Evolutionary conservation across 2,797 vertebrate genomes (phyloP).

Genomic region (Cyclura pinguis): DNA sequence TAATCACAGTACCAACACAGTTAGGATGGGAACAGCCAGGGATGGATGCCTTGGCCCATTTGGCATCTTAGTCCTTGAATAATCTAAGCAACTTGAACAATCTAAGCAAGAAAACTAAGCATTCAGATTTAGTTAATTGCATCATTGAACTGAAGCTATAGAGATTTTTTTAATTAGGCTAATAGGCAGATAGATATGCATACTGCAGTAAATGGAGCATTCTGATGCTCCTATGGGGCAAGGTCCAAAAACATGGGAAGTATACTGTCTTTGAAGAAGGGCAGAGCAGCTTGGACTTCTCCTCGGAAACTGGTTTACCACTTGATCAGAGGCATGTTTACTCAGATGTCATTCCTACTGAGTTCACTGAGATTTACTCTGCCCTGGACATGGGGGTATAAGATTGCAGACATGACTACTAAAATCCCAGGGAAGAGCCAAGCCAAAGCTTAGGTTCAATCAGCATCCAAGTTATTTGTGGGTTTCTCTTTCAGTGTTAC

Average conservation of each 20-base stretch:
- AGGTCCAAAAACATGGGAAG: not conserved
- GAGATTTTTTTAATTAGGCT: not conserved
- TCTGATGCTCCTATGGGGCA: not conserved
- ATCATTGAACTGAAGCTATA: not conserved
- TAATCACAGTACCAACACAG: not conserved
- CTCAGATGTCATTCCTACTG: not conserved
- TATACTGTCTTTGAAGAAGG: not conserved
- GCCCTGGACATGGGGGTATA: not conserved
- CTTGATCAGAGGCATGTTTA: not conserved
- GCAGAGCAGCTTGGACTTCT: not conserved
- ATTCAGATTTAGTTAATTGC: constrained; percentile 3
- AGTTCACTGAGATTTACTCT: not conserved
- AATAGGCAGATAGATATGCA: not conserved
- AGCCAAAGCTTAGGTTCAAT: not conserved
- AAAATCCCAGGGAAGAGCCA: not conserved
- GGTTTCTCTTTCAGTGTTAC: not conserved
- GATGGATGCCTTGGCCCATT: not conserved
- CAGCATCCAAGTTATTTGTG: not conserved
- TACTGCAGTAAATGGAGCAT: not conserved
- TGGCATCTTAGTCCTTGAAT: not conserved
- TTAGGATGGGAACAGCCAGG: not conserved
- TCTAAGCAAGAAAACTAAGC: too few relatives aligned
- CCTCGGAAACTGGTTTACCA: not conserved
- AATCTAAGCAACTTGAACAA: too few relatives aligned
- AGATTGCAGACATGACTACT: not conserved